A percentile compares a stretch with the other conserved stretches of the same genome.
Evolutionary conservation across 2,888 invertebrate species (phyloP).

Genomic region (Lordiphosa fenestrarum): DNA sequence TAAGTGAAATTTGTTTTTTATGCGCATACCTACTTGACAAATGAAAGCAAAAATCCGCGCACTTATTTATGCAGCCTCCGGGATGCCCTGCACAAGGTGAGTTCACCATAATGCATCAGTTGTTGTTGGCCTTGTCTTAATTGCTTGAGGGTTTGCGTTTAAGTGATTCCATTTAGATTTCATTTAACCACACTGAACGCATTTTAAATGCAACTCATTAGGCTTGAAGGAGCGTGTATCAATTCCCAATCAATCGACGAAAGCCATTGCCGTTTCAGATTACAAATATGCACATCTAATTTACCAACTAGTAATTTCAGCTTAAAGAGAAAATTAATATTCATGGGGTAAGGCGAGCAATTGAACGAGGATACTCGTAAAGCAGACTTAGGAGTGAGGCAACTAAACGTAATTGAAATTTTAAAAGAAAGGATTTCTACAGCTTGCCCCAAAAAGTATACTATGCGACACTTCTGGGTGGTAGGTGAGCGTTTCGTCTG

Average conservation of each 20-base stretch:
- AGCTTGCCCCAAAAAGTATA: too few relatives aligned
- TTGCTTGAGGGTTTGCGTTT: constrained; percentile 5
- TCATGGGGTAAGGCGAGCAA: too few relatives aligned
- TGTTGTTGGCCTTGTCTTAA: constrained; percentile 7
- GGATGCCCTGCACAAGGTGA: constrained; percentile 7
- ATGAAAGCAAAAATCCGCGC: constrained; percentile 10
- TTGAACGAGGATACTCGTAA: too few relatives aligned
- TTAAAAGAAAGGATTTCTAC: too few relatives aligned
- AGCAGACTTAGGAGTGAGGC: too few relatives aligned
- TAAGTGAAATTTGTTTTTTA: constrained; percentile 17
- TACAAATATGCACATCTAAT: constrained; percentile 5
- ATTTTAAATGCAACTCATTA: constrained; percentile 34
- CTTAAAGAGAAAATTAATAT: too few relatives aligned
- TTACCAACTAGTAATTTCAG: not conserved
- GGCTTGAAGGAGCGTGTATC: constrained; percentile 1
- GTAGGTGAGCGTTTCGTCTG: too few relatives aligned
- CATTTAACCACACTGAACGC: constrained; percentile 12
- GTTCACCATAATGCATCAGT: constrained; percentile 5
- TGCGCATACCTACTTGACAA: constrained; percentile 12
- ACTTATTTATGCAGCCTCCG: constrained; percentile 7
- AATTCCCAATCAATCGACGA: constrained; percentile 13
- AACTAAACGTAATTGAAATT: too few relatives aligned
- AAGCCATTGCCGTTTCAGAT: not conserved
- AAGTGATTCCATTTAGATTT: constrained; percentile 5
- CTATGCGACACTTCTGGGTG: too few relatives aligned